Evolutionary conservation across 2,888 invertebrate genomes (phyloP), one percentile per base, ranked within the genome.

Genomic region (Bhutanitis thaidina): DNA sequence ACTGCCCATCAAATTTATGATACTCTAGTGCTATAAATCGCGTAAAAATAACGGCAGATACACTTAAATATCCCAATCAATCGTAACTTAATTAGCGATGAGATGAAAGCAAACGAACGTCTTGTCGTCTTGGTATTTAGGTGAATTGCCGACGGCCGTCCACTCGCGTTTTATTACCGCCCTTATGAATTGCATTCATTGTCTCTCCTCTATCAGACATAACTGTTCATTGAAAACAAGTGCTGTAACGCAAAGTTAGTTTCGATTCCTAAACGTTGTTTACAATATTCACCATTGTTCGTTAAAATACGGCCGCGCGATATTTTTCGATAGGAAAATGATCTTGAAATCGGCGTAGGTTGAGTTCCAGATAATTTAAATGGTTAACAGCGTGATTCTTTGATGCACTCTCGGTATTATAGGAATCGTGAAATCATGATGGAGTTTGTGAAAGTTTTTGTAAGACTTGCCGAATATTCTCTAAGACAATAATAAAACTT

Each of bases 301-400:
- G 74, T 76, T 74, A 77, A 74, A 77, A 74, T 67, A 68, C 54
- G 69, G 82, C 84, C 83, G 68, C 61, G 50, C 12, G 10, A 49
- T 61, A 66, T 74, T 67, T 64, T 71, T 86, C 5, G 20, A 20
- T 20, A 20, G 5, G 5, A 20, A 2, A 86, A 85, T 87, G 86
- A 84, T 84, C 83, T 79, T 77, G 74, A 73, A 74, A 73, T 74
- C 74, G 62, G 78, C 80, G 86, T 87, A 84, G 86, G 87, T 74
- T 69, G 82, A 71, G 77, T 80, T 82, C 80, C 77, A 71, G 67
- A 66, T 71, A n/a, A 65, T 73, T 4, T 2, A 2, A 20, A 20
- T 20, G 20, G 20, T 70, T n/a, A n/a, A 30, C 49, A 20, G 12
- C 8, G 27, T 16, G 16, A 30, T 40, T 30, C 39, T 40, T 44